Evolutionary conservation across 2,888 invertebrate genomes (phyloP), one percentile per base, ranked within the genome.

Genomic region (Neria commutata): DNA sequence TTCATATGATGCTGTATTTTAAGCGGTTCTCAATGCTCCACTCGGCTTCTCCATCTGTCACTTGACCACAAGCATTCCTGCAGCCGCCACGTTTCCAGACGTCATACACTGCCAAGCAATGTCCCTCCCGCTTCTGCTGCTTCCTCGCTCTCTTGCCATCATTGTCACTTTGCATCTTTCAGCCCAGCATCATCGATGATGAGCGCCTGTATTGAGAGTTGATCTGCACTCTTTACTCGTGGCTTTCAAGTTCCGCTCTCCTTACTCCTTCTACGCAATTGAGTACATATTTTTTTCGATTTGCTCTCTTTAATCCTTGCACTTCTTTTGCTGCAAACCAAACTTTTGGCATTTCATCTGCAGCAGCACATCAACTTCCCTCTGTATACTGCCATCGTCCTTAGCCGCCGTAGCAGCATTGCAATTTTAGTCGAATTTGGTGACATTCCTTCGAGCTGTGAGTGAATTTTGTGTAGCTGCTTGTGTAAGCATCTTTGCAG

Each of bases 341-440:
- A 72, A 73, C 75, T 72, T 74, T 72, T 75, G 72, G 75, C 75
- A 74, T 72, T 72, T 75, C 75, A 72, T 72, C 72, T 72, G 73
- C 75, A 72, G 73, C 75, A 72, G 75, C 72, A 72, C 74, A 72
- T 72, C 72, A 72, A 75, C 74, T 74, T 72, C 73, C 71, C 72
- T 73, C 68, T 66, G 70, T 66, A 56, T 62, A 60, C n/a, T n/a
- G n/a, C n/a, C n/a, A n/a, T n/a, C n/a, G n/a, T 42, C 42, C 37
- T 37, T 37, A 3, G 19, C 42, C 42, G 19, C 37, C 8, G 37
- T 4, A 5, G n/a, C 37, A 14, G 10, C 37, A 37, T 10, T 23
- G 46, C 46, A 14, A 47, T 47, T 25, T 11, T 47, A 14, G 37
- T 37, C 19, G 42, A 17, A 42, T 19, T 17, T 21, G 42, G 42